Percentiles rank a stretch among this genome's conserved stretches.
phyloP scores from a whole-genome alignment of 2,113 vertebrate species.

The Vulpes lagopus region DNA sequence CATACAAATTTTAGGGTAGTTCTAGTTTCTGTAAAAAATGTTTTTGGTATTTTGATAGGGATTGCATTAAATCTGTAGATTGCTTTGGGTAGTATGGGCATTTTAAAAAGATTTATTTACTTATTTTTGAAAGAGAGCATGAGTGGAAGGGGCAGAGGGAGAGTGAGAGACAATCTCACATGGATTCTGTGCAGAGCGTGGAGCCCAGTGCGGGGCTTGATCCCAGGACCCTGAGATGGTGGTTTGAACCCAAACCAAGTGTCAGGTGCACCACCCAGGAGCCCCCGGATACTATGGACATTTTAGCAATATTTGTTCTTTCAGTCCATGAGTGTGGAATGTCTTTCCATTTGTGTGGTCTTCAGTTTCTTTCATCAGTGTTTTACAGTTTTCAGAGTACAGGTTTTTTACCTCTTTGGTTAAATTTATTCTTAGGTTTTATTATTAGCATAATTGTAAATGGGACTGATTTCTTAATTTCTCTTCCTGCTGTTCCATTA shows the following conservation, averaged over 20 bases:
- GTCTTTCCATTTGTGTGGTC: background rate
- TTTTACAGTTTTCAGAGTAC: background rate
- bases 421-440: background rate
- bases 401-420: background rate
- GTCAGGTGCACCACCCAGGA: background rate
- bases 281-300: background rate
- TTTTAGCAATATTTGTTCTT: background rate
- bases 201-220: background rate
- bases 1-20: background rate
- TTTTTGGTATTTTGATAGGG: background rate
- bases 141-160: background rate
- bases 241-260: background rate
- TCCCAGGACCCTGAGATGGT: background rate
- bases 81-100: background rate
- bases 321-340: background rate
- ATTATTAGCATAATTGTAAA: background rate
- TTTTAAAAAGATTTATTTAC: background rate
- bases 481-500: background rate
- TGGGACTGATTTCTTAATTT: background rate
- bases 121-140: background rate
- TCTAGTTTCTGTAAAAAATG: background rate
- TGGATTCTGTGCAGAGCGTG: background rate
- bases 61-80: background rate
- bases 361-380: background rate
- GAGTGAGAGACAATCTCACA: background rate